Evolutionary conservation across 2,113 vertebrate genomes (phyloP).

Genomic region (Mastomys coucha): DNA sequence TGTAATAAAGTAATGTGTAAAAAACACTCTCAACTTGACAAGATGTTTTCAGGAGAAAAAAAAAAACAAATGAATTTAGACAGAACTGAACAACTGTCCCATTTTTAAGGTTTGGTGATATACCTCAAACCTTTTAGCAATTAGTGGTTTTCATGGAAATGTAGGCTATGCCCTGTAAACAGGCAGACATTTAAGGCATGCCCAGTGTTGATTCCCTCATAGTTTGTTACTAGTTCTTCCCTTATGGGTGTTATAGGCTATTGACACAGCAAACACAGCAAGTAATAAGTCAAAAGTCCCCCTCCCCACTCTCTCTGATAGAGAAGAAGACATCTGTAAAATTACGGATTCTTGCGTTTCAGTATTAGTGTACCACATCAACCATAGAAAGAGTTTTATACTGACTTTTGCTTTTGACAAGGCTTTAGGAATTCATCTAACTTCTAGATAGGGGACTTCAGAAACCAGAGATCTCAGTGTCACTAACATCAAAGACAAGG

Average conservation of each 20-base stretch:
- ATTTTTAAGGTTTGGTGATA: not conserved
- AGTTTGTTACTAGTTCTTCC: slow-evolving; percentile 1
- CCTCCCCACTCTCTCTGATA: not conserved
- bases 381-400: not conserved
- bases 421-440: not conserved
- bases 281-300: not conserved
- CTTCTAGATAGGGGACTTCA: not conserved
- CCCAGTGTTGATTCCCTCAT: not conserved
- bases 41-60: slow-evolving; percentile 18
- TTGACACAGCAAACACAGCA: not conserved
- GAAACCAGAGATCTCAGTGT: not conserved
- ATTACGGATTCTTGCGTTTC: not conserved
- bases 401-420: slow-evolving; percentile 5
- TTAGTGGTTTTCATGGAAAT: not conserved
- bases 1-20: not conserved
- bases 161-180: no score
- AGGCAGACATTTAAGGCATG: not conserved
- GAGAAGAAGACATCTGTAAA: not conserved
- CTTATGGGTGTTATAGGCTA: not conserved
- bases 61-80: not conserved
- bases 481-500: not conserved
- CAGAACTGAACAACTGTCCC: not conserved
- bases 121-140: not conserved
- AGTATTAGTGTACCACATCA: not conserved
- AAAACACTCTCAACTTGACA: not conserved